Evolutionary conservation across 2,113 vertebrate species (phyloP).

Genomic region (Sinocyclocheilus anshuiensis): DNA sequence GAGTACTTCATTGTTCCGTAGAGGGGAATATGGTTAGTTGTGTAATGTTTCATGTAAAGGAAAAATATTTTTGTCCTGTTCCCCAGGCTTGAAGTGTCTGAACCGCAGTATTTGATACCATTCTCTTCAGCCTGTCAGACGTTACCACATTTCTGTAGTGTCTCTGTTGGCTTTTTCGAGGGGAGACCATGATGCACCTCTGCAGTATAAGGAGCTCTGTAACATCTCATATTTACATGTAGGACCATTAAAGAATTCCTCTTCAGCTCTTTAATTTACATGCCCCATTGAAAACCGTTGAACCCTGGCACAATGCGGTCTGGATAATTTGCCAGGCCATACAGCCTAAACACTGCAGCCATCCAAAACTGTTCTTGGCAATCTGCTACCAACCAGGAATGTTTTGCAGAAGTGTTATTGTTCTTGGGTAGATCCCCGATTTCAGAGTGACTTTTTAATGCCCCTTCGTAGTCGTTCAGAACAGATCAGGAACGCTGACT

Average conservation of each 20-base stretch:
- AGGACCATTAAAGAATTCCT: conserved; percentile 54
- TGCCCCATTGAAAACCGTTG: conserved; percentile 52
- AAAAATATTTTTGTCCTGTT: conserved; percentile 9
- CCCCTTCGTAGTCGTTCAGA: conserved; percentile 36
- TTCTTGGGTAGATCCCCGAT: conserved; percentile 38
- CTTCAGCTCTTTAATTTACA: conserved; percentile 58
- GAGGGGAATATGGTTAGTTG: conserved; percentile 15
- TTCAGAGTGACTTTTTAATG: conserved; percentile 37
- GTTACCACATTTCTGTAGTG: conserved; percentile 34
- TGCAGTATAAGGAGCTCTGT: conserved; percentile 33
- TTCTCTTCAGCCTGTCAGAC: conserved; percentile 11
- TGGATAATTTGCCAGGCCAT: conserved; percentile 49
- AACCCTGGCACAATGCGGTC: conserved; percentile 50
- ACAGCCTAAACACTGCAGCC: conserved; percentile 55
- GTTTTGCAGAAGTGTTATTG: conserved; percentile 47
- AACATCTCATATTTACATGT: conserved; percentile 55
- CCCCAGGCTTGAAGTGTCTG: neutral
- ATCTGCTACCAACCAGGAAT: conserved; percentile 35
- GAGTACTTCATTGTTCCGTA: conserved; percentile 31
- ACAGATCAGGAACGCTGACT: conserved; percentile 35
- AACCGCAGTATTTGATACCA: conserved; percentile 13
- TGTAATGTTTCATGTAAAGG: conserved; percentile 19
- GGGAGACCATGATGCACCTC: conserved; percentile 37
- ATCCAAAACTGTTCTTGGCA: conserved; percentile 55
- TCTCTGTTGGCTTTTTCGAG: conserved; percentile 5